Evolutionary conservation across 2,113 vertebrate genomes (phyloP).

Genomic region (Trichomycterus rosablanca): DNA sequence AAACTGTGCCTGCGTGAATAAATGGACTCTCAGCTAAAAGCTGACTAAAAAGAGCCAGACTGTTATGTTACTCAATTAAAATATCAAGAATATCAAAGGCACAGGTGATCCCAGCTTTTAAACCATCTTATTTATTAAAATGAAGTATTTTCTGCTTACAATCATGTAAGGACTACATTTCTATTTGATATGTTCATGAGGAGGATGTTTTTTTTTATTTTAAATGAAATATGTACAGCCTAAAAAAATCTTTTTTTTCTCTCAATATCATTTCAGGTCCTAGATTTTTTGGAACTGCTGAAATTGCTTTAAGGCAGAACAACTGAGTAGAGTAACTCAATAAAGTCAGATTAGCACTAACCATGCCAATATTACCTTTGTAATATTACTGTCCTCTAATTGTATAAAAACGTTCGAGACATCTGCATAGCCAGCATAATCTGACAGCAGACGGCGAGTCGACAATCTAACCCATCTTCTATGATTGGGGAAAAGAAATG

Average conservation of each 20-base stretch:
- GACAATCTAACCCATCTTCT: neutral
- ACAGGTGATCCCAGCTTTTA: no score
- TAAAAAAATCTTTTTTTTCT: neutral
- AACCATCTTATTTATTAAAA: no score
- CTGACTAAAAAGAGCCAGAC: no score
- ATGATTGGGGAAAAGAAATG: neutral
- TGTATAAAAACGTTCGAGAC: slow-evolving; percentile 9
- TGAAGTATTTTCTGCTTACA: no score
- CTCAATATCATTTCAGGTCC: neutral
- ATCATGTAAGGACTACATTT: no score
- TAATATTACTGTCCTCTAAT: slow-evolving; percentile 9
- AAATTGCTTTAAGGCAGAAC: neutral
- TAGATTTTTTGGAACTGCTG: neutral
- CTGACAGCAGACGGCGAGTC: neutral
- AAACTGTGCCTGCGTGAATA: no score
- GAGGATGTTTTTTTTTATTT: no score
- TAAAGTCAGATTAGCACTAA: slow-evolving; percentile 2
- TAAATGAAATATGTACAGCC: no score
- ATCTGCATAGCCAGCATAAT: slow-evolving; percentile 25
- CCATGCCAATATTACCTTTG: neutral
- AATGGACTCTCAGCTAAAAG: no score
- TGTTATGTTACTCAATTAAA: no score
- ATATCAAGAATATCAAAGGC: no score
- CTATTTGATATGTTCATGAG: no score
- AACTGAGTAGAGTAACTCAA: slow-evolving; percentile 7